Base-by-base conservation (phyloP, 2,888 invertebrate species). In the Phorcus lineatus region DNA sequence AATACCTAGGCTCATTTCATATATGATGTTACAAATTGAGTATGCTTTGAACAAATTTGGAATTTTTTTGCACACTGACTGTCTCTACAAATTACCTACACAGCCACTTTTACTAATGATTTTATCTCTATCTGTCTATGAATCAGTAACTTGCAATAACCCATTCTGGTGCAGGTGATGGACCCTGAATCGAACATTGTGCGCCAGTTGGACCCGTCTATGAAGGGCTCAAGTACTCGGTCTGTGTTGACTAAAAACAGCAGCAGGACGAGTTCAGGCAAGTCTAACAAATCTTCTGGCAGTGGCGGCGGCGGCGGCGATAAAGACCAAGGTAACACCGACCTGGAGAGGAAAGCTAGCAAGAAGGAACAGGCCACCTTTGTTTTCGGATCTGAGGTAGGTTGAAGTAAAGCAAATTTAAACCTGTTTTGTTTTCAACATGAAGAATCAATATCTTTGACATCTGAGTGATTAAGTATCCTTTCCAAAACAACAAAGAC, bases 171-270 rank as follows among this genome's bases (percentile, higher is more conserved):
- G n/a, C 36, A 89, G 88, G 83, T 90, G 13, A 88, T 90, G 88
- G 84, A 88, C 75, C 89, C 90, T 17, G 87, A 86, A 24, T 88
- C 89, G 0, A 74, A 85, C 13, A 77, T 89, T 9, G 83, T 86
- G 36, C 85, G 86, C 53, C 86, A 88, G 17, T 79, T 90, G 17
- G 85, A 84, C 11, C 40, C 81, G 9, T 67, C 70, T 19, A 70
- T 57, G 52, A 62, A 76, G 22, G 70, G 66, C n/a, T 81, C 78
- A 22, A 81, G 76, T 74, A 57, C 54, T 19, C 0, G 40, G 9
- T 40, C 40, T 16, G 19, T 52, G 16, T 31, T 67, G 52, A 53
- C 53, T 36, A 77, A 77, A 24, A 24, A 70, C 74, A 79, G 53
- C 74, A 78, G 54, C 31, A 54, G 53, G 78, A 52, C 62, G n/a